Conservation (phyloP, 2,888 invertebrate genomes). For the Marasmarcha lunaedactyla region DNA sequence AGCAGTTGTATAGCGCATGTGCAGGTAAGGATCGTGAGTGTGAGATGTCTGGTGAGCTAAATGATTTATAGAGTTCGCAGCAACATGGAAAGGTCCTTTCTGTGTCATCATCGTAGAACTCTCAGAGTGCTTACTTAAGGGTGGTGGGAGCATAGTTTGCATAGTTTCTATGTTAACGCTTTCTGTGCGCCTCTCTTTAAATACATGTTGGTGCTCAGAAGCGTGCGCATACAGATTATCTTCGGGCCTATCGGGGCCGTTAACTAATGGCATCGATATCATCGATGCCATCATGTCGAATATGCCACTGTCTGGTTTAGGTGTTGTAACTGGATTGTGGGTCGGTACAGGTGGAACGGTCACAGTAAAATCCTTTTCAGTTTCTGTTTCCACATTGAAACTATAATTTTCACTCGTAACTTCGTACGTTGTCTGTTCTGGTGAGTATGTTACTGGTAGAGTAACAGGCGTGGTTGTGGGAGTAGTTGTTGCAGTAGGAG, state of each 20-base stretch:
- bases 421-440: conserved; percentile 28
- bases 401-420: conserved; percentile 25
- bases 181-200: conserved; percentile 37
- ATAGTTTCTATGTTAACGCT: conserved; percentile 54
- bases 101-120: conserved; percentile 21
- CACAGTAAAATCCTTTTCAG: conserved; percentile 20
- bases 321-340: conserved; percentile 17
- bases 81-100: conserved; percentile 29
- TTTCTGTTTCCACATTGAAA: conserved; percentile 32
- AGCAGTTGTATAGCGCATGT: conserved; percentile 59
- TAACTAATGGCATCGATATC: conserved; percentile 57
- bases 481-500: conserved; percentile 28
- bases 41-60: conserved; percentile 24
- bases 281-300: conserved; percentile 54
- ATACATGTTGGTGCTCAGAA: conserved; percentile 50
- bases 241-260: conserved; percentile 47
- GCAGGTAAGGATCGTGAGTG: conserved; percentile 52
- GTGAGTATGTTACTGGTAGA: conserved; percentile 1
- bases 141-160: conserved; percentile 74
- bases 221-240: conserved; percentile 56
- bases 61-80: conserved; percentile 28
- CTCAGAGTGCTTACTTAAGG: conserved; percentile 31
- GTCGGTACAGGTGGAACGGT: conserved; percentile 17
- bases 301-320: conserved; percentile 29
- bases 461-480: conserved; percentile 6